Evolutionary conservation across 2,888 invertebrate genomes (phyloP).

Genomic region (Temnothorax ravouxi): DNA sequence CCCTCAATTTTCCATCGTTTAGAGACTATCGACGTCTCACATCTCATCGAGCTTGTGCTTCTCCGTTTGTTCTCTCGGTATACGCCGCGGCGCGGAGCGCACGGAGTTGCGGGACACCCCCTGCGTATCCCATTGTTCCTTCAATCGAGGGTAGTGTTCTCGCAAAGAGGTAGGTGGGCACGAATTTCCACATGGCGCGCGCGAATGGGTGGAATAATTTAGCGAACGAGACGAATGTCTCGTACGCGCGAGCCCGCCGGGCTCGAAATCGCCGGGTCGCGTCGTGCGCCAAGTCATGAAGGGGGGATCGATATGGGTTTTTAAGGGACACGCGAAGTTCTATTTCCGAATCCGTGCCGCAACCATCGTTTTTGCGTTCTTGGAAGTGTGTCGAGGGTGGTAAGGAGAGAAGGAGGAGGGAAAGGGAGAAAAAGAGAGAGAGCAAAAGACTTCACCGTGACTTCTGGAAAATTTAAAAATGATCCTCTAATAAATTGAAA

Average conservation of each 20-base stretch:
- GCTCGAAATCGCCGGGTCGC: slow-evolving; percentile 67
- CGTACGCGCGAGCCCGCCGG: slow-evolving; percentile 59
- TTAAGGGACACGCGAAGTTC: slow-evolving; percentile 72
- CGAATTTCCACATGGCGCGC: slow-evolving; percentile 65
- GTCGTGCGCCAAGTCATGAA: slow-evolving; percentile 44
- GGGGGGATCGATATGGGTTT: slow-evolving; percentile 72
- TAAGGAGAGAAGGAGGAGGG: slow-evolving; percentile 45
- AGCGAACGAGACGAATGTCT: slow-evolving; percentile 72
- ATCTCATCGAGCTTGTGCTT: slow-evolving; percentile 9
- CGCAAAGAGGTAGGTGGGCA: slow-evolving; percentile 58
- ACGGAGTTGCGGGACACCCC: slow-evolving; percentile 33
- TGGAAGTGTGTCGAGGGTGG: slow-evolving; percentile 46
- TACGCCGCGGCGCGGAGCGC: background rate
- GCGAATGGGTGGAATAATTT: slow-evolving; percentile 70
- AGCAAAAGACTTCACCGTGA: background rate
- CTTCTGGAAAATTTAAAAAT: slow-evolving; percentile 59
- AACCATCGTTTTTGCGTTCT: slow-evolving; percentile 61
- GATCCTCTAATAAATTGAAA: slow-evolving; percentile 47
- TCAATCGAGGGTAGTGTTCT: slow-evolving; percentile 65
- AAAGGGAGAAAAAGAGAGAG: background rate
- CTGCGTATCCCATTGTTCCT: slow-evolving; percentile 61
- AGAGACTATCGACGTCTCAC: slow-evolving; percentile 22
- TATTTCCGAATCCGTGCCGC: slow-evolving; percentile 68
- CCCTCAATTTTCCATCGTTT: slow-evolving; percentile 34
- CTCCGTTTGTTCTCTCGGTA: slow-evolving; percentile 22